phyloP scores from a whole-genome alignment of 2,113 vertebrate genomes.

The Pseudorhombus dupliciocellatus region DNA sequence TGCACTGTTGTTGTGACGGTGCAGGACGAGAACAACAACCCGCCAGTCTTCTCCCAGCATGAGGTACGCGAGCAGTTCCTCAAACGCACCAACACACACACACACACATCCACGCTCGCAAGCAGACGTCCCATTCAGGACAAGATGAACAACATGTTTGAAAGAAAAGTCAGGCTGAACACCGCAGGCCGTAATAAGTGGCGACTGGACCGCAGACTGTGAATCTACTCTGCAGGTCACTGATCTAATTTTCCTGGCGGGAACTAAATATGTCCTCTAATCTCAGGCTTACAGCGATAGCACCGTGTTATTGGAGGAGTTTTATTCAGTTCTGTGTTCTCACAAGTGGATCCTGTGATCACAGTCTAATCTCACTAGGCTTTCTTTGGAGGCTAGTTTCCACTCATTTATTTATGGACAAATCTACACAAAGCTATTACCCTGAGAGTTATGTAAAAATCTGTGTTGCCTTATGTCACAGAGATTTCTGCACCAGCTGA shows the following conservation, averaged over 20 bases:
- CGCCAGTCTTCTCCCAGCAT: conserved; percentile 78
- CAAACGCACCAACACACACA: conserved; percentile 2
- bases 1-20: conserved; percentile 74
- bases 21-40: conserved; percentile 80
- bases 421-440: not conserved
- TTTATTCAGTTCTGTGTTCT: conserved; percentile 64
- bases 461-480: not conserved
- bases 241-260: conserved; percentile 71
- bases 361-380: conserved; percentile 57
- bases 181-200: conserved; percentile 34
- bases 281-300: conserved; percentile 64
- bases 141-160: conserved; percentile 24
- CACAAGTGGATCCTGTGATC: conserved; percentile 54
- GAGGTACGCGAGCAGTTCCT: conserved; percentile 65
- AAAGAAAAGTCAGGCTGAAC: conserved; percentile 25
- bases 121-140: not conserved
- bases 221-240: conserved; percentile 47
- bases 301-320: conserved; percentile 57
- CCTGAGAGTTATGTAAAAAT: not conserved
- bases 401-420: conserved; percentile 52
- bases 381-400: conserved; percentile 47
- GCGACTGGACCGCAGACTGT: conserved; percentile 32
- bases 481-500: not conserved
- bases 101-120: not conserved
- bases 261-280: conserved; percentile 66